phyloP scores from a whole-genome alignment of 2,888 invertebrate genomes.

The Meghimatium bilineatum region DNA sequence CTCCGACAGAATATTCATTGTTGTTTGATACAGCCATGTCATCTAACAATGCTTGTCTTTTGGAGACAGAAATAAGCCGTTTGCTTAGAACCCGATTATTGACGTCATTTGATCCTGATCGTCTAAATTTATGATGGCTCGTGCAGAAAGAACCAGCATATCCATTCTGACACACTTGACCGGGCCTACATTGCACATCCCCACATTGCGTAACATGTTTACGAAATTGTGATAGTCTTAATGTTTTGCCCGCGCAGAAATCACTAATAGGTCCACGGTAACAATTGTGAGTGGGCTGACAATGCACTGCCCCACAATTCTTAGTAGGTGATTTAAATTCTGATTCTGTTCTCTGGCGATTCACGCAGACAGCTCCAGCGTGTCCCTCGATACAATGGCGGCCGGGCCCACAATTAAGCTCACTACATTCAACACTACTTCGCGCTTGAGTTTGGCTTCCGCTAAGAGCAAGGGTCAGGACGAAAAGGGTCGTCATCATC shows the following conservation, averaged over 20 bases:
- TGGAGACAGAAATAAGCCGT: conserved; percentile 2
- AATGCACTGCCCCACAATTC: conserved; percentile 13
- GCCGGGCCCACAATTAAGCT: conserved; percentile 39
- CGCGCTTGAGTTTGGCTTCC: background rate
- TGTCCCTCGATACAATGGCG: conserved; percentile 41
- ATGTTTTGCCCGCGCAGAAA: background rate
- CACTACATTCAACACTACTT: conserved; percentile 29
- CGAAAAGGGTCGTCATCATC: background rate
- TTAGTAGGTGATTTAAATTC: no score
- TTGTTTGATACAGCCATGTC: no score
- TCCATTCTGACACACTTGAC: no score
- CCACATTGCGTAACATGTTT: no score
- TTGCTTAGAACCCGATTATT: background rate
- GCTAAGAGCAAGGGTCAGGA: background rate
- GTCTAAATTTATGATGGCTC: conserved; percentile 8
- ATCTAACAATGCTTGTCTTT: background rate
- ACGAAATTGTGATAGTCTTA: conserved; percentile 5
- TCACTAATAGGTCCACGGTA: background rate
- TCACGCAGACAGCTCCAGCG: conserved; percentile 33
- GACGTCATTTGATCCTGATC: background rate
- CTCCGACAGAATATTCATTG: no score
- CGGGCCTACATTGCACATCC: no score
- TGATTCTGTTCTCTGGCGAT: conserved; percentile 36
- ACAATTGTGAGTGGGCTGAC: background rate
- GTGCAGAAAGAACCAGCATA: conserved; percentile 43